phyloP scores from a whole-genome alignment of 1,140 invertebrate genomes.

The Lordiphosa collinella region DNA sequence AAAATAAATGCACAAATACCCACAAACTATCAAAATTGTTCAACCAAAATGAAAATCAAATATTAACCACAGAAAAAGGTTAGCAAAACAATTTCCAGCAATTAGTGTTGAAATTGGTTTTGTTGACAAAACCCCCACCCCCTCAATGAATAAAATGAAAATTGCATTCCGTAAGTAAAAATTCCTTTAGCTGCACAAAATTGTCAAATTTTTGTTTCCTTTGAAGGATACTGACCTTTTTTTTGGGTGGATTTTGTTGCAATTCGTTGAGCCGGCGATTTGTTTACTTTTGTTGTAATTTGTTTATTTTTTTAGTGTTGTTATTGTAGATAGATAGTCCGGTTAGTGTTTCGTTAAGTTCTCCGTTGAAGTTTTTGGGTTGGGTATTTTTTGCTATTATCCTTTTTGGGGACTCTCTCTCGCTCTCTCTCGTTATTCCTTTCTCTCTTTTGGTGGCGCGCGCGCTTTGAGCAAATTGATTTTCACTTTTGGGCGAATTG shows the following conservation, averaged over 20 bases:
- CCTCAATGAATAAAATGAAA: too few relatives aligned
- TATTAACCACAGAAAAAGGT: too few relatives aligned
- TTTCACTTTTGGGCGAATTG: constrained; percentile 67
- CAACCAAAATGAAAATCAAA: too few relatives aligned
- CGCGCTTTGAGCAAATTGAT: constrained; percentile 67
- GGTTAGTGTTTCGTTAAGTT: constrained; percentile 60
- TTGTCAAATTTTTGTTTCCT: too few relatives aligned
- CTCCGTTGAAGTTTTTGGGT: constrained; percentile 30
- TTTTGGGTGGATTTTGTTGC: constrained; percentile 22
- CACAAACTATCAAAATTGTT: too few relatives aligned
- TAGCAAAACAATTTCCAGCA: too few relatives aligned
- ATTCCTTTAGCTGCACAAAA: too few relatives aligned
- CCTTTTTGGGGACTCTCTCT: constrained; percentile 16
- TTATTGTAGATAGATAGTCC: constrained; percentile 38
- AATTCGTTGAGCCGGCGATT: constrained; percentile 47
- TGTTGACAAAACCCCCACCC: too few relatives aligned
- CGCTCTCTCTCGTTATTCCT: constrained; percentile 9
- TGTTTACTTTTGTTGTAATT: constrained; percentile 60
- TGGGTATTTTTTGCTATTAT: constrained; percentile 25
- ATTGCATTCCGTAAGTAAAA: too few relatives aligned
- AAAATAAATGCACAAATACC: too few relatives aligned
- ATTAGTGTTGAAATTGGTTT: too few relatives aligned
- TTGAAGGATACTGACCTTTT: constrained; percentile 47
- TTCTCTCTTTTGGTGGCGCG: constrained; percentile 31
- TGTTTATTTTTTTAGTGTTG: constrained; percentile 22